These are phyloP conservation scores for Chironomus tentans DNA, from an alignment of 2,888 invertebrate genomes.

Conservation along the genomic window DNA sequence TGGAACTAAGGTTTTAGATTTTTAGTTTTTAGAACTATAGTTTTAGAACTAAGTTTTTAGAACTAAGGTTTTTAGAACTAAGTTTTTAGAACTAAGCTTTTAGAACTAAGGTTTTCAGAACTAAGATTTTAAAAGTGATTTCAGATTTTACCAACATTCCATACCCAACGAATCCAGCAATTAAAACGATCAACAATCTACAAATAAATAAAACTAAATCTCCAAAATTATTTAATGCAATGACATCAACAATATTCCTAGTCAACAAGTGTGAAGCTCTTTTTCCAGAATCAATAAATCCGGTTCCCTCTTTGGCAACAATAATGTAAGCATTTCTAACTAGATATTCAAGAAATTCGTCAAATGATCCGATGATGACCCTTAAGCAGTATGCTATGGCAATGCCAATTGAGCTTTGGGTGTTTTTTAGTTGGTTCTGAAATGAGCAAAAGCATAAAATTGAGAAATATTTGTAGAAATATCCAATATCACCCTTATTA, in stretches of 20 bases:
- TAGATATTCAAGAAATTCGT: slow-evolving; percentile 55
- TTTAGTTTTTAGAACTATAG: no score
- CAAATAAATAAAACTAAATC: slow-evolving; percentile 61
- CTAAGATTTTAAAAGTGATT: no score
- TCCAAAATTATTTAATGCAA: slow-evolving; percentile 63
- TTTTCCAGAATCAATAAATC: slow-evolving; percentile 53
- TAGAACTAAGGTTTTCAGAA: no score
- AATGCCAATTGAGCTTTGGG: slow-evolving; percentile 45
- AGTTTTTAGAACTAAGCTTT: no score
- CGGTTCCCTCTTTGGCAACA: slow-evolving; percentile 56
- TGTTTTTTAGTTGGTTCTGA: slow-evolving; percentile 40
- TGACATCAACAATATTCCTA: slow-evolving; percentile 54
- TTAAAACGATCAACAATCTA: slow-evolving; percentile 55
- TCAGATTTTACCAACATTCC: slow-evolving; percentile 40
- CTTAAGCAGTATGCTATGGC: slow-evolving; percentile 49
- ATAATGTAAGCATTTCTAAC: slow-evolving; percentile 60
- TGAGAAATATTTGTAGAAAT: no score
- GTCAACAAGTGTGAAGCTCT: slow-evolving; percentile 54
- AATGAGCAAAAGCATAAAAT: no score
- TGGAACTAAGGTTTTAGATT: no score
- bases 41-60: no score
- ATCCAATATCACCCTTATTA: slow-evolving; percentile 31
- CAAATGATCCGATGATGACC: slow-evolving; percentile 58
- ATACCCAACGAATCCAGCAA: slow-evolving; percentile 53
- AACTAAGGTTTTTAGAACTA: no score